A percentile compares a stretch with the other conserved stretches of the same genome.
These are phyloP conservation scores for Darevskia nairensis DNA, from an alignment of 2,797 vertebrate species.

Conservation along the genomic window DNA sequence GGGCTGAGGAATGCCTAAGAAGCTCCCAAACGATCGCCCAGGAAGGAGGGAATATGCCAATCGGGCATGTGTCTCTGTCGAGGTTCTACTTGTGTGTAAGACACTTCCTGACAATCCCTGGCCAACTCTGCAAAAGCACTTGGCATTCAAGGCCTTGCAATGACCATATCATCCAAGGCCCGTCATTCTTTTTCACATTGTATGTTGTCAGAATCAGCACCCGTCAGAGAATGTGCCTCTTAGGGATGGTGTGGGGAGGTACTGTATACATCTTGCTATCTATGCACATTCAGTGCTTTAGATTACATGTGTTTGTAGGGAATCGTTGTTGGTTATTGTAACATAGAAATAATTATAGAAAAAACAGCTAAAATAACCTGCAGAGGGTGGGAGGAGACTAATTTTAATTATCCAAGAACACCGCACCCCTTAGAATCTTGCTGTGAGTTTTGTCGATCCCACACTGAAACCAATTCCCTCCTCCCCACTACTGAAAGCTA, in stretches of 20 bases:
- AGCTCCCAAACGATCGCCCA: no score
- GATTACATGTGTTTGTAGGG: not conserved
- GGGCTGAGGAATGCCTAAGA: no score
- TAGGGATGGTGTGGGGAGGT: no score
- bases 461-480: slow-evolving; percentile 29
- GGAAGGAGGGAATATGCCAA: no score
- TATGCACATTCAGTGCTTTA: not conserved
- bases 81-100: no score
- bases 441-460: slow-evolving; percentile 6
- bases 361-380: not conserved
- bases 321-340: not conserved
- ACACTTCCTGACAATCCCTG: no score
- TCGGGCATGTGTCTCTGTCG: no score
- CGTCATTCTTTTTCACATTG: not conserved
- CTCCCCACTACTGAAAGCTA: not conserved
- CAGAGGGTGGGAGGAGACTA: not conserved
- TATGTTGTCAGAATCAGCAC: not conserved
- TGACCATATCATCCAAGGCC: no score
- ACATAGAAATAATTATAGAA: not conserved
- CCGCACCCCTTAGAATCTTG: not conserved
- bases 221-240: not conserved
- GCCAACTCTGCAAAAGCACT: no score
- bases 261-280: no score
- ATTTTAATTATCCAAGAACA: not conserved
- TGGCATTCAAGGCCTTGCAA: no score